Evolutionary conservation across 2,888 invertebrate species (phyloP).

Genomic region (Eristalis arbustorum): DNA sequence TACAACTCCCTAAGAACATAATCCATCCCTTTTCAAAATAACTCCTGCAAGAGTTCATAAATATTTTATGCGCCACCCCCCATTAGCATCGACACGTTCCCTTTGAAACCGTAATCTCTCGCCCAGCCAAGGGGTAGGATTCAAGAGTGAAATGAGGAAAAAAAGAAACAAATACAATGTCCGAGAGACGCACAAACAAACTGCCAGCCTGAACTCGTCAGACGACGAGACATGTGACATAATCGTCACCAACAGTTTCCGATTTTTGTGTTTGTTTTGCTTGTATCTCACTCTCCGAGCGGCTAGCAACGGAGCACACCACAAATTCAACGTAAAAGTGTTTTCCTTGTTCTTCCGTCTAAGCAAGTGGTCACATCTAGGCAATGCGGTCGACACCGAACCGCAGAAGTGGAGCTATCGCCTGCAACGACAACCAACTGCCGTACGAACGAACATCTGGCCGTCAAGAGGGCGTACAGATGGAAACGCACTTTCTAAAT

Average conservation of each 20-base stretch:
- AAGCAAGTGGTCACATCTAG: conserved; percentile 28
- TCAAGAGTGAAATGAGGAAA: not conserved
- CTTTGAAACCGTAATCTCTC: not conserved
- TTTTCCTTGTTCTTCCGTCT: not conserved
- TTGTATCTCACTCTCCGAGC: not conserved
- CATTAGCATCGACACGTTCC: not conserved
- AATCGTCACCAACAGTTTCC: conserved; percentile 25
- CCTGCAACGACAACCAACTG: not conserved
- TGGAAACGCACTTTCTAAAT: conserved; percentile 64
- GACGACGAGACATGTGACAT: conserved; percentile 34
- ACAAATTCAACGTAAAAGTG: conserved; percentile 27
- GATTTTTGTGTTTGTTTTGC: not conserved
- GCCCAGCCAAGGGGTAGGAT: not conserved
- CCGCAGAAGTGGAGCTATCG: conserved; percentile 7
- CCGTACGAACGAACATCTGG: conserved; percentile 44
- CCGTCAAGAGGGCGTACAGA: conserved; percentile 33
- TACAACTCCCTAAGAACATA: conserved; percentile 24
- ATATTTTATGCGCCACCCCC: conserved; percentile 11
- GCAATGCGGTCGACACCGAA: conserved; percentile 11
- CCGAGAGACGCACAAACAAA: not conserved
- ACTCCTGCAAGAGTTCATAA: conserved; percentile 2
- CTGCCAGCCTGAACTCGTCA: conserved; percentile 28
- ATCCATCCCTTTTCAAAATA: conserved; percentile 28
- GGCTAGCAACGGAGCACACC: not conserved
- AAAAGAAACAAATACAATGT: not conserved